A percentile compares a stretch with the other conserved stretches of the same genome.
phyloP scores from a whole-genome alignment of 2,888 invertebrate species.

The Plagodis dolabraria region DNA sequence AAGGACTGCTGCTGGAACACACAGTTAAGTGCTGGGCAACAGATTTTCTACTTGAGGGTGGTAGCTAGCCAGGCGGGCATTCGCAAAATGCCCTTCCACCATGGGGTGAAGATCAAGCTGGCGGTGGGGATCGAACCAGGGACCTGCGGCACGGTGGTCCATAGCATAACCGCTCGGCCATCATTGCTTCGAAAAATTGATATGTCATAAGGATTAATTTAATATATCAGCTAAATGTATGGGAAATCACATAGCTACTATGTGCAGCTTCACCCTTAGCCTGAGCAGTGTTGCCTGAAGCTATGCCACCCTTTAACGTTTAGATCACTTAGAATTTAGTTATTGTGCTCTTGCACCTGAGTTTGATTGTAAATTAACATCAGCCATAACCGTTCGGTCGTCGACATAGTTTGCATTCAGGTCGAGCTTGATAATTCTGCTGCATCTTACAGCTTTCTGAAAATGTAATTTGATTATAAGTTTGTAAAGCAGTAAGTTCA shows the following conservation, averaged over 20 bases:
- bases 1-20: no score
- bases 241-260: neutral
- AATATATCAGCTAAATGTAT: no score
- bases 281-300: slow-evolving; percentile 53
- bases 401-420: slow-evolving; percentile 17
- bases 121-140: no score
- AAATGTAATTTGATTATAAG: neutral
- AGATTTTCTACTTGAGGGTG: no score
- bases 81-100: no score
- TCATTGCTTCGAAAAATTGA: no score
- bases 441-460: neutral
- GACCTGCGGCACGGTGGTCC: no score
- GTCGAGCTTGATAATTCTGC: neutral
- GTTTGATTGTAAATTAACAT: slow-evolving; percentile 52
- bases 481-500: neutral
- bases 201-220: no score
- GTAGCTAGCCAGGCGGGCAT: no score
- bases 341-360: slow-evolving; percentile 65
- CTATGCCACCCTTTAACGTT: slow-evolving; percentile 71
- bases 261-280: slow-evolving; percentile 15
- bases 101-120: no score
- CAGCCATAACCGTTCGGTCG: slow-evolving; percentile 16
- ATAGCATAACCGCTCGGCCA: no score
- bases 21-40: no score
- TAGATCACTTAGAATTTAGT: slow-evolving; percentile 69